Evolutionary conservation across 2,888 invertebrate genomes (phyloP).

Genomic region (Acanthopleura granulata): DNA sequence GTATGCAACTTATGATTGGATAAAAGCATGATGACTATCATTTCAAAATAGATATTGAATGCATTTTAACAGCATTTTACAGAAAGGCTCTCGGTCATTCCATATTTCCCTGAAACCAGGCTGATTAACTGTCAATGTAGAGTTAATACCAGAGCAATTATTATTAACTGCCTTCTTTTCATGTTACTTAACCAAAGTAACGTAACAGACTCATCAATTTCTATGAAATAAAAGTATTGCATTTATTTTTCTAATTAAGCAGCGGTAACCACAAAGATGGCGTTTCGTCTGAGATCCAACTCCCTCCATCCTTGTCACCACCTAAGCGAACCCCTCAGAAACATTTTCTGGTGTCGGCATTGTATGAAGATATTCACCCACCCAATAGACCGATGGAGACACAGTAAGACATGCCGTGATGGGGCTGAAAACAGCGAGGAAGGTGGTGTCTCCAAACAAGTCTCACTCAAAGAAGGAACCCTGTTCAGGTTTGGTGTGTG

Average conservation of each 20-base stretch:
- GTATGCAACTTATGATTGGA: too few relatives aligned
- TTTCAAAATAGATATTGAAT: too few relatives aligned
- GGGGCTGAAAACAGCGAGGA: not conserved
- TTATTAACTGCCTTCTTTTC: too few relatives aligned
- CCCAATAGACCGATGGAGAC: slow-evolving; percentile 60
- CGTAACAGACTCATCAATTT: too few relatives aligned
- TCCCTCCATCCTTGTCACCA: slow-evolving; percentile 61
- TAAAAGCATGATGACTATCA: too few relatives aligned
- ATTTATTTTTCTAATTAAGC: not conserved
- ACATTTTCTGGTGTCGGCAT: slow-evolving; percentile 60
- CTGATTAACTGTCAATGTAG: too few relatives aligned
- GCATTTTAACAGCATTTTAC: too few relatives aligned
- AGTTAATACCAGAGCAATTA: too few relatives aligned
- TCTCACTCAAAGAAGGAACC: not conserved
- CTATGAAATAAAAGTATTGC: too few relatives aligned
- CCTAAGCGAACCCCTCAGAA: slow-evolving; percentile 57
- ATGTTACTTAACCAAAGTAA: too few relatives aligned
- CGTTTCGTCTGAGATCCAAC: not conserved
- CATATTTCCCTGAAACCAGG: too few relatives aligned
- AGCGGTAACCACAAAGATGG: not conserved
- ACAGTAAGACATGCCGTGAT: slow-evolving; percentile 49
- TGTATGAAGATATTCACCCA: slow-evolving; percentile 62
- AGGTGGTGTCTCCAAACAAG: not conserved
- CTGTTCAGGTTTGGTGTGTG: slow-evolving; percentile 7
- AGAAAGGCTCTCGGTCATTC: too few relatives aligned